These are phyloP conservation scores for Nephrotoma appendiculata DNA, from an alignment of 2,888 invertebrate species.

Conservation along the genomic window DNA sequence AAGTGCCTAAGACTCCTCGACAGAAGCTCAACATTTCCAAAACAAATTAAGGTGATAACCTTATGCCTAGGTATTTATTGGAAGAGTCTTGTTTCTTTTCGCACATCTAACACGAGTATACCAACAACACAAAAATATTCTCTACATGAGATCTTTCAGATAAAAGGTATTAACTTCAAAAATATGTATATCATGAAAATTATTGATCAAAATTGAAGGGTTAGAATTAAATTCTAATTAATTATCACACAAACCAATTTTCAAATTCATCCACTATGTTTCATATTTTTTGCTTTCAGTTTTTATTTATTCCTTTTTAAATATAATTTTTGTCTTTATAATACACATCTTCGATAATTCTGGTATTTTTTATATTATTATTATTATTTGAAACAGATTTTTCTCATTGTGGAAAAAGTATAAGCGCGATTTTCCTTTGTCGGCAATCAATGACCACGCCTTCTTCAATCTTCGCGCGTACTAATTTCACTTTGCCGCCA, in stretches of 20 bases:
- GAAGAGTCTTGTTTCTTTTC: no score
- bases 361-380: not conserved
- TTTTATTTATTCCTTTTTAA: not conserved
- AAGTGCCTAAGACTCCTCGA: no score
- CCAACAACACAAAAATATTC: no score
- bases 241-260: not conserved
- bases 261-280: not conserved
- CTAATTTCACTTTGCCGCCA: slow-evolving; percentile 8
- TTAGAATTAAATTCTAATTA: slow-evolving; percentile 2
- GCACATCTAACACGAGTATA: no score
- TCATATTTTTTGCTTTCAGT: not conserved
- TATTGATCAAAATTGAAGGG: slow-evolving; percentile 1
- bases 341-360: not conserved
- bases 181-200: not conserved
- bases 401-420: slow-evolving; percentile 4
- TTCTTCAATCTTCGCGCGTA: slow-evolving; percentile 14
- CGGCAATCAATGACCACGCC: slow-evolving; percentile 11
- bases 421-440: not conserved
- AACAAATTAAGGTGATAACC: no score
- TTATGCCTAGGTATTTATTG: no score
- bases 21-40: no score
- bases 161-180: not conserved
- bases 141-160: not conserved
- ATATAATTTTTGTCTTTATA: not conserved
- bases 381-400: not conserved